Percentiles rank a stretch among this genome's conserved stretches.
Conservation (phyloP, 2,113 vertebrate species). For the Pangasianodon hypophthalmus region DNA sequence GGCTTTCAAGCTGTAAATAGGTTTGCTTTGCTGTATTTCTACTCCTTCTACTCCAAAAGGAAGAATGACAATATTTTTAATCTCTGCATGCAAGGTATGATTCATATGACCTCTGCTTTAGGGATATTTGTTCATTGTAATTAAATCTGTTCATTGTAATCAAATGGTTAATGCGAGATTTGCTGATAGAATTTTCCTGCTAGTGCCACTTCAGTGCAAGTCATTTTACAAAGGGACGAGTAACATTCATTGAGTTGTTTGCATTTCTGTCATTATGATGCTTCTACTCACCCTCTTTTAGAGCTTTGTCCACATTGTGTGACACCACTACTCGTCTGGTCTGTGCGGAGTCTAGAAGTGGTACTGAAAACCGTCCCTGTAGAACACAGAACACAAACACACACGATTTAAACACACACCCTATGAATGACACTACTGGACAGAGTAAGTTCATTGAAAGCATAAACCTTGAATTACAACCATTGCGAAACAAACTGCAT, state of each 20-base stretch:
- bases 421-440: background rate
- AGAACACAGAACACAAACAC: conserved; percentile 54
- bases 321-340: conserved; percentile 90
- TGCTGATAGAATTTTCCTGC: background rate
- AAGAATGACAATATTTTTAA: background rate
- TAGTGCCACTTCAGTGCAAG: background rate
- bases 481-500: background rate
- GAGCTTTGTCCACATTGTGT: conserved; percentile 95
- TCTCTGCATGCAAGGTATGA: background rate
- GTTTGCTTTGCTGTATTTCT: conserved; percentile 7
- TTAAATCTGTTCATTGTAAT: background rate
- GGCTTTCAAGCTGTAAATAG: background rate
- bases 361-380: conserved; percentile 79
- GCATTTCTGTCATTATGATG: conserved; percentile 9
- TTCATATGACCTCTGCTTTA: background rate
- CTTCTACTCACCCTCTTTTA: conserved; percentile 90
- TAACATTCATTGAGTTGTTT: background rate
- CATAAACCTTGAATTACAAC: background rate
- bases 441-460: background rate
- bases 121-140: background rate
- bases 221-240: background rate
- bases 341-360: conserved; percentile 77
- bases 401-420: background rate
- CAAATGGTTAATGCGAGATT: background rate
- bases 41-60: background rate